phyloP scores from a whole-genome alignment of 1,140 invertebrate species.

The Nebria ingens region DNA sequence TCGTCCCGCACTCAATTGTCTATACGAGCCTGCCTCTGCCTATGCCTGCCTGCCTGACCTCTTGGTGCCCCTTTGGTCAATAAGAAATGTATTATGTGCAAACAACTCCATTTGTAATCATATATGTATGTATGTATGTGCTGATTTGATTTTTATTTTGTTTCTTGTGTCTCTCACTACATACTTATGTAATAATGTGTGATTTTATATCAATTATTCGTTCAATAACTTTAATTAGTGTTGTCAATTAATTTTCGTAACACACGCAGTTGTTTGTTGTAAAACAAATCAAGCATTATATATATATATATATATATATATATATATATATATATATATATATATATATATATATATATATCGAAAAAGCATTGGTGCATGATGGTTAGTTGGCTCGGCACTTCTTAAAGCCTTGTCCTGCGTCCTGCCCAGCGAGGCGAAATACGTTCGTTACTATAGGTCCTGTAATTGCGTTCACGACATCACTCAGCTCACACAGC shows the following conservation, averaged over 20 bases:
- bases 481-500: too few relatives aligned
- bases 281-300: neutral
- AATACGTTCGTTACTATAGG: too few relatives aligned
- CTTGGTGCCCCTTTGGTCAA: neutral
- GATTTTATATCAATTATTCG: neutral
- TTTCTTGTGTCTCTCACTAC: neutral
- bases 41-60: neutral
- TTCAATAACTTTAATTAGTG: too few relatives aligned
- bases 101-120: neutral
- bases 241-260: too few relatives aligned
- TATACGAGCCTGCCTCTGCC: neutral
- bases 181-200: neutral
- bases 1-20: slow-evolving; percentile 10
- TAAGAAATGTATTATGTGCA: too few relatives aligned
- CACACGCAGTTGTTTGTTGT: too few relatives aligned
- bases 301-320: neutral
- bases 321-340: neutral
- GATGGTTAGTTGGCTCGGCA: too few relatives aligned
- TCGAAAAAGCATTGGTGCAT: too few relatives aligned
- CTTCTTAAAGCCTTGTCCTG: too few relatives aligned
- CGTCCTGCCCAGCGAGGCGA: too few relatives aligned
- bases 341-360: neutral
- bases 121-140: neutral
- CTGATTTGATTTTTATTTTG: neutral
- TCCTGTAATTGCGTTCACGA: too few relatives aligned